A percentile compares a stretch with the other conserved stretches of the same genome.
These are phyloP conservation scores for Sitobion miscanthi DNA, from an alignment of 1,140 invertebrate species.

Conservation along the genomic window DNA sequence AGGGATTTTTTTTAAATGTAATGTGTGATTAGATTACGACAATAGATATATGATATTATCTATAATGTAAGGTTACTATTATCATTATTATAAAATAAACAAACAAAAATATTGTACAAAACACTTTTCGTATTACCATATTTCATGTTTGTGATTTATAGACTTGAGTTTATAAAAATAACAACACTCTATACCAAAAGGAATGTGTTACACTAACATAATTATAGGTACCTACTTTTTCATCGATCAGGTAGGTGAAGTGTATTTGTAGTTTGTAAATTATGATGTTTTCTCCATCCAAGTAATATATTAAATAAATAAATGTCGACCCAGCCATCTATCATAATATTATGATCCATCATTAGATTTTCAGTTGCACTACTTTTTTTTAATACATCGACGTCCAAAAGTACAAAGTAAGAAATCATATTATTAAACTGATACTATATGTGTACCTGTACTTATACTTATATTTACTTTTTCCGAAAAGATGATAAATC, in stretches of 20 bases:
- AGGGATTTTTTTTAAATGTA: too few species aligned
- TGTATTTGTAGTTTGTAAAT: neutral
- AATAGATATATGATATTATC: neutral
- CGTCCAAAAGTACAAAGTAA: neutral
- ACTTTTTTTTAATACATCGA: neutral
- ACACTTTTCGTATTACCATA: conserved; percentile 10
- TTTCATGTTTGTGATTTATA: conserved; percentile 11
- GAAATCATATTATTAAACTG: neutral
- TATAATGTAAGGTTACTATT: neutral
- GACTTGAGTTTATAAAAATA: neutral
- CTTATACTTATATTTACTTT: neutral
- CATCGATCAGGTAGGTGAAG: neutral
- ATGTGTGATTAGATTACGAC: neutral
- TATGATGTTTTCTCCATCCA: neutral
- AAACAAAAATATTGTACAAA: conserved; percentile 38
- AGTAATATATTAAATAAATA: neutral
- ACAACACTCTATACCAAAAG: neutral
- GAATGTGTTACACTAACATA: neutral
- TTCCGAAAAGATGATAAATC: neutral
- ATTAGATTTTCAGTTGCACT: neutral
- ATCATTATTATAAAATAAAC: neutral
- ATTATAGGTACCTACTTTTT: neutral
- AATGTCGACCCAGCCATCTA: neutral
- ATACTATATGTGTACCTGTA: neutral
- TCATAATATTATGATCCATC: conserved; percentile 14